Conservation (phyloP, 2,113 vertebrate species). For the Sprattus sprattus region DNA sequence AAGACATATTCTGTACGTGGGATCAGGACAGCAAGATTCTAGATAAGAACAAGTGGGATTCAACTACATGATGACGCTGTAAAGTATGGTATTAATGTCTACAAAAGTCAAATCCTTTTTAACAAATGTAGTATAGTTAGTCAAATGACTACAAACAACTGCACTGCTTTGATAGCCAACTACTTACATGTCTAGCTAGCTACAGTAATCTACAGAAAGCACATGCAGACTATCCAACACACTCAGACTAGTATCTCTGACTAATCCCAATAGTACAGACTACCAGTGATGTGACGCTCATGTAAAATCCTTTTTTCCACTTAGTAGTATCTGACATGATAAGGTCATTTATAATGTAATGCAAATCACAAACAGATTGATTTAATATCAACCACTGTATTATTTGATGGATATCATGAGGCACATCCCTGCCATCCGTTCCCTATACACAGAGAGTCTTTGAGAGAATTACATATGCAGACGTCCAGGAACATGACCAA, state of each 20-base stretch:
- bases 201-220: background rate
- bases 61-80: background rate
- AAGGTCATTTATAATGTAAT: background rate
- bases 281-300: background rate
- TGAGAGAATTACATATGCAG: constrained; percentile 55
- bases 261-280: no score
- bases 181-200: background rate
- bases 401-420: background rate
- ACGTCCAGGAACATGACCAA: constrained; percentile 61
- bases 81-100: background rate
- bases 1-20: background rate
- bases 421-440: background rate
- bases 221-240: background rate
- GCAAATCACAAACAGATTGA: background rate
- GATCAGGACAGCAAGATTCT: background rate
- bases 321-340: background rate
- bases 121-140: background rate
- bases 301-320: background rate
- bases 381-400: background rate
- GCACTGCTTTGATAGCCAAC: background rate
- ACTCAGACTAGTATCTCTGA: background rate
- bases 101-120: background rate
- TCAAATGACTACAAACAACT: background rate
- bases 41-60: background rate
- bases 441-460: constrained; percentile 3